phyloP scores from a whole-genome alignment of 2,888 invertebrate species.

The Acronicta leporina region DNA sequence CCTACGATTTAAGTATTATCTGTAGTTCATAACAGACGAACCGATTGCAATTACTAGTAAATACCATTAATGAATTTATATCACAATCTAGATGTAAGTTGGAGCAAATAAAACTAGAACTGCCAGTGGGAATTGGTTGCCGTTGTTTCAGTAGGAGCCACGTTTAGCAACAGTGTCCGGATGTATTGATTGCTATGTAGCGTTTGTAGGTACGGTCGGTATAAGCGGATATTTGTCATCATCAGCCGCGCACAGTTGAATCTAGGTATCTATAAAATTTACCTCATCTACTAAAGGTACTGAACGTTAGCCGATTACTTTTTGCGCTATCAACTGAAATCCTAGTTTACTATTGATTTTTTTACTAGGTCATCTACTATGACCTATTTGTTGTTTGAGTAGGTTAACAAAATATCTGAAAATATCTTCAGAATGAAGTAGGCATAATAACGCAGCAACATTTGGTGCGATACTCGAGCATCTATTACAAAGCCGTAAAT shows the following conservation, averaged over 20 bases:
- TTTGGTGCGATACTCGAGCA: slow-evolving; percentile 29
- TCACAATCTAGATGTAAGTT: neutral
- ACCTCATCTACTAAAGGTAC: too few relatives aligned
- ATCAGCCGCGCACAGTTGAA: neutral
- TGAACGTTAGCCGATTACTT: too few relatives aligned
- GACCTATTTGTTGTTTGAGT: neutral
- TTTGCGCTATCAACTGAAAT: too few relatives aligned
- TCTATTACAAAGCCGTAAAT: slow-evolving; percentile 54
- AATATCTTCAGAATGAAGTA: slow-evolving; percentile 28
- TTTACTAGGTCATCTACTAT: neutral
- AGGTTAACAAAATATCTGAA: slow-evolving; percentile 18
- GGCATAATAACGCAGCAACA: slow-evolving; percentile 22
- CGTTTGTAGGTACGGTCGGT: slow-evolving; percentile 35
- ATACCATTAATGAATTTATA: neutral
- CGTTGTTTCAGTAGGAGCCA: slow-evolving; percentile 19
- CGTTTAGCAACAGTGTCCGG: slow-evolving; percentile 29
- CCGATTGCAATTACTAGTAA: neutral
- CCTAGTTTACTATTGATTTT: too few relatives aligned
- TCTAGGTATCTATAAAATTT: neutral
- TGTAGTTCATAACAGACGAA: neutral
- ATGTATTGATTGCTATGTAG: slow-evolving; percentile 37
- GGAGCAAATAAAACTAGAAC: neutral
- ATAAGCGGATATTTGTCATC: too few relatives aligned
- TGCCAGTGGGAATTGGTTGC: slow-evolving; percentile 8
- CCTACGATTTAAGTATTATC: neutral